Conservation (phyloP, 2,797 vertebrate species). For the Zalophus californianus region DNA sequence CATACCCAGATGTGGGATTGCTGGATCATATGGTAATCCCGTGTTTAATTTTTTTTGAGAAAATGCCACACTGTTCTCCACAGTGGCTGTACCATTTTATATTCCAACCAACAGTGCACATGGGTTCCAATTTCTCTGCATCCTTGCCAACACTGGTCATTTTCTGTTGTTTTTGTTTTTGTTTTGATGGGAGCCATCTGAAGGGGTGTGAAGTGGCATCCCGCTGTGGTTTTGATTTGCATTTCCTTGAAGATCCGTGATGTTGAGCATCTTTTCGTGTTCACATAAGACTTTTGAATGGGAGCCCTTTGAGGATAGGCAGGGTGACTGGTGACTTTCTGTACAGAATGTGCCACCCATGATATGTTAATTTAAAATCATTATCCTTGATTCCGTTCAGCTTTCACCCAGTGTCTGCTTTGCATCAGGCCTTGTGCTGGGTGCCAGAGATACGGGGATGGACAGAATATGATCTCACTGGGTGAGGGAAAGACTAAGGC, state of each 20-base stretch:
- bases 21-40: background rate
- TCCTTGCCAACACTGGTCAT: background rate
- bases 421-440: background rate
- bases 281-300: background rate
- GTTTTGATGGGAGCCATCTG: background rate
- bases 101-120: background rate
- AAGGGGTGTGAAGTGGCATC: background rate
- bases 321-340: background rate
- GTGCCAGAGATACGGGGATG: background rate
- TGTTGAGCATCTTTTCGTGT: background rate
- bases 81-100: background rate
- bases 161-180: background rate
- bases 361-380: background rate
- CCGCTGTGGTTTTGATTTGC: background rate
- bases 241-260: background rate
- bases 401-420: background rate
- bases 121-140: background rate
- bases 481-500: background rate
- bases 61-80: background rate
- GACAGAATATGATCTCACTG: background rate
- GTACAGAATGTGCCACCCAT: fast-evolving
- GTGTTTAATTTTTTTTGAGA: background rate
- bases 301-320: background rate
- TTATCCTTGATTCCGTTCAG: background rate
- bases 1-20: background rate